Percentiles rank a stretch among this genome's conserved stretches.
Conservation (phyloP, 2,888 invertebrate species). For the Epinotia brunnichana region DNA sequence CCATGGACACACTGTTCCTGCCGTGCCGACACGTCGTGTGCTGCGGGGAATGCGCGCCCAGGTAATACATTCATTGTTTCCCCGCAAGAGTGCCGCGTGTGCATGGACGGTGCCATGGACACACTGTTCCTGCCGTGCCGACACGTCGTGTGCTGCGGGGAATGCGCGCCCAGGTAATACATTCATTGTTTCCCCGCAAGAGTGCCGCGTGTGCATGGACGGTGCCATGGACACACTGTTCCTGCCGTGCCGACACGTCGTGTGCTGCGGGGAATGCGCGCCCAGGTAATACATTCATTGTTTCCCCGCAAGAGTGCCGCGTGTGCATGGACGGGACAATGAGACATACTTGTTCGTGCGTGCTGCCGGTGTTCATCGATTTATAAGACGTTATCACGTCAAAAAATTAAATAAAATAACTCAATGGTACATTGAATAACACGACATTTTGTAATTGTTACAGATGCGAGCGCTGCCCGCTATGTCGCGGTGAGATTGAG, state of each 20-base stretch:
- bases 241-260: slow-evolving; percentile 94
- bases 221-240: slow-evolving; percentile 91
- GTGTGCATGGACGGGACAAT: too few species aligned
- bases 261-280: slow-evolving; percentile 91
- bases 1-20: slow-evolving; percentile 92
- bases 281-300: slow-evolving; percentile 77
- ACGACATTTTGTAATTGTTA: slow-evolving; percentile 49
- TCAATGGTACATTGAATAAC: too few species aligned
- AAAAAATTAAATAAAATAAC: too few species aligned
- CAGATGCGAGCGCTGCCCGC: slow-evolving; percentile 89
- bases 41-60: slow-evolving; percentile 89
- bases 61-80: slow-evolving; percentile 72
- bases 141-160: slow-evolving; percentile 92
- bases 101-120: slow-evolving; percentile 93
- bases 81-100: slow-evolving; percentile 94
- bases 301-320: too few species aligned
- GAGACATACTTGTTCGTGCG: too few species aligned
- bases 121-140: slow-evolving; percentile 94
- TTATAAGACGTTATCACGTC: too few species aligned
- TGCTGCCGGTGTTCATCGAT: too few species aligned
- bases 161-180: slow-evolving; percentile 87
- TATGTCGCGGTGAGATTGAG: slow-evolving; percentile 88
- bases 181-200: too few species aligned
- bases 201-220: slow-evolving; percentile 95
- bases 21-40: slow-evolving; percentile 95